Evolutionary conservation across 2,113 vertebrate genomes (phyloP), one percentile per base, ranked within the genome.

Genomic region (Anarrhichthys ocellatus): DNA sequence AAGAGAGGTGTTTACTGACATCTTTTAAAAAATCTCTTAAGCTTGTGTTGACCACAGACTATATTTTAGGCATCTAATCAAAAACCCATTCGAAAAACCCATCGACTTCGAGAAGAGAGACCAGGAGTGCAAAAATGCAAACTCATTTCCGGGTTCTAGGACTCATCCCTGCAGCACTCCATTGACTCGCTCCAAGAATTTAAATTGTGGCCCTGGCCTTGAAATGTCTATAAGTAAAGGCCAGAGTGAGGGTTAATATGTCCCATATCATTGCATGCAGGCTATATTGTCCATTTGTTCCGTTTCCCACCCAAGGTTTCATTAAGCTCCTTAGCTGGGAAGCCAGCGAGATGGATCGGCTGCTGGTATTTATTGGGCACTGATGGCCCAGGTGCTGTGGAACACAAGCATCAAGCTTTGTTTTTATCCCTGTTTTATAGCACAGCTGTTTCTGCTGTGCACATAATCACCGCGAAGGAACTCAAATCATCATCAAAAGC

Each of bases 391-490:
- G 94, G 92, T 94, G 93, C 89, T 81, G 87, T 68, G 83, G 82
- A 85, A 90, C 83, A 89, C 91, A 85, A 88, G 85, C 83, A 82
- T 87, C 86, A 86, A 78, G 84, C 84, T 91, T 93, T 92, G 91
- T 93, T 94, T 94, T 93, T 93, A 93, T 92, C 91, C 70, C 83
- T 78, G 44, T 78, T 94, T 94, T 94, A 95, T 90, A 73, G 93
- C 92, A 91, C 94, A 95, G 93, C 93, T 95, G 95, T 93, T 94
- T 92, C 83, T 68, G 80, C 83, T 38, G 72, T 67, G 79, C 87
- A 59, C 67, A 89, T 93, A 93, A 94, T 93, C 92, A 92, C 84
- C n/a, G 80, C 29, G 22, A 83, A 88, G 85, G 74, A 68, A 87
- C 87, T 89, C 87, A 85, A 90, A 93, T 91, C 91, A 92, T 90